Evolutionary conservation across 2,888 invertebrate genomes (phyloP), one percentile per base, ranked within the genome.

Genomic region (Oligia fasciuncula): DNA sequence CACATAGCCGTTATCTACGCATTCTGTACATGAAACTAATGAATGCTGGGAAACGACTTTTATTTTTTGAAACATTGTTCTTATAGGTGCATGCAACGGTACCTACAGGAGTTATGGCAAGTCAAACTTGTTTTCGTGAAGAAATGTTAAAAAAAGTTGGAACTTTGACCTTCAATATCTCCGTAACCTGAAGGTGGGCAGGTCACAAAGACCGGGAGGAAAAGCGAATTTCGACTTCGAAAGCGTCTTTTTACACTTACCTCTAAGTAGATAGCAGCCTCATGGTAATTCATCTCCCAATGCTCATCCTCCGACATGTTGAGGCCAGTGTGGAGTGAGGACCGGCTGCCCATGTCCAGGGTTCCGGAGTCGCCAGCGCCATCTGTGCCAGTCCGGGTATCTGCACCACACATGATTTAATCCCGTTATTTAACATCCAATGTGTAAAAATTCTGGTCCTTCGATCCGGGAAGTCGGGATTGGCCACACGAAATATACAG

Each of bases 271-370:
- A 99, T 99, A 72, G 99, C 98, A 29, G 99, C 98, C 92, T 99
- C 98, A 91, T 98, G 98, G 93, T 98, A 99, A 94, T 99, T 99
- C 98, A 98, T 98, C 94, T 98, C 98, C 98, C 98, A 99, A 87
- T 98, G 98, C 91, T 97, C 97, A 79, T 97, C 97, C 77, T 97
- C 97, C 0, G 96, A 95, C 94, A 97, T 95, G 89, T 96, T 95
- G 73, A 96, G 94, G 19, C 97, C 97, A 23, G 95, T 97, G 93
- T 97, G 97, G 43, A 97, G 96, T 13, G 97, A 97, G 67, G 97
- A 97, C 67, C 97, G 94, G 93, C 97, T 97, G 76, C 97, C 97
- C 97, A 97, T 97, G 94, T 97, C 97, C 90, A 97, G 96, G 51
- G 97, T 93, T 35, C 96, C 95, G 86, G 92, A 78, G 87, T 95